Evolutionary conservation across 37 sponge, comb jelly and placozoan species (phyloP).

Genomic region (Geodia barretti): DNA sequence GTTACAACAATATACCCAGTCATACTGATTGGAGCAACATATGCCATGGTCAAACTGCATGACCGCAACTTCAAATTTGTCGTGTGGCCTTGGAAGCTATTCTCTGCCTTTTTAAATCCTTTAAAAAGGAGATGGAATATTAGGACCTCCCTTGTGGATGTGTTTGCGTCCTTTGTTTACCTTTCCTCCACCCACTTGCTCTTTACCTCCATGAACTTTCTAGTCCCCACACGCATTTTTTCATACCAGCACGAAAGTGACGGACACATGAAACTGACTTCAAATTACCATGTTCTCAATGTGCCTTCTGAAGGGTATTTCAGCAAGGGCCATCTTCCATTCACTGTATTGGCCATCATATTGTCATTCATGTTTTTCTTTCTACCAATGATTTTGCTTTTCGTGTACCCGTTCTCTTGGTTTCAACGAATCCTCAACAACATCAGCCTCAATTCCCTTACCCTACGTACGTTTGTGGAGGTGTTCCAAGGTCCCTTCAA

Average conservation of each 20-base stretch:
- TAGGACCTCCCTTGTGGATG: neutral
- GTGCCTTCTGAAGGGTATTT: neutral
- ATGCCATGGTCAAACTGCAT: neutral
- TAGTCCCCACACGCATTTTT: neutral
- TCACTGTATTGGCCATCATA: neutral
- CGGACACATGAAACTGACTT: neutral
- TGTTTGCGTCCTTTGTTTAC: neutral
- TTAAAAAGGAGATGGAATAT: neutral
- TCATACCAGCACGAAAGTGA: neutral
- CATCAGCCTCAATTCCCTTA: neutral
- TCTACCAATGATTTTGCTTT: neutral
- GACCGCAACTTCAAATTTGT: neutral
- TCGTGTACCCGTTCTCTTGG: neutral
- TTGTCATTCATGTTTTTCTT: neutral
- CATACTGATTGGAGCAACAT: neutral
- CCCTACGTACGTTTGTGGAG: slow-evolving; percentile 9
- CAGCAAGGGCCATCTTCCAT: neutral
- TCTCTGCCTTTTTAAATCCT: too few relatives aligned
- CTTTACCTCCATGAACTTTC: neutral
- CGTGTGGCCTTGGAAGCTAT: neutral
- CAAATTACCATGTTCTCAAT: neutral
- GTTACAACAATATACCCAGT: neutral
- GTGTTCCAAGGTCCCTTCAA: slow-evolving; percentile 18
- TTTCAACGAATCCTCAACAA: neutral
- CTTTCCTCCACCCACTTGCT: neutral